Percentiles rank a stretch among this genome's conserved stretches.
Conservation (phyloP, 2,888 invertebrate genomes). For the Diploptera punctata region DNA sequence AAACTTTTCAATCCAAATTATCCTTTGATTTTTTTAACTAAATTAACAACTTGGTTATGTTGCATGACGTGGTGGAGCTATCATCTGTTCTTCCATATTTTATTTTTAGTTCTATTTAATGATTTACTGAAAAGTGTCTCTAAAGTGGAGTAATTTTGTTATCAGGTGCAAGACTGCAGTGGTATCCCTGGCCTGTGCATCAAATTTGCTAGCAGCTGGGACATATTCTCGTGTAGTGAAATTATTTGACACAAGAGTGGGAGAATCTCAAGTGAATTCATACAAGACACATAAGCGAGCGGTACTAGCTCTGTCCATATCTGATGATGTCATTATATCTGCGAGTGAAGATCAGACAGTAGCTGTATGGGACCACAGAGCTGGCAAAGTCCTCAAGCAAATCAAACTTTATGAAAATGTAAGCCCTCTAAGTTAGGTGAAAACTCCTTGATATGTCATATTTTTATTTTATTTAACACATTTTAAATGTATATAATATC, state of each 20-base stretch:
- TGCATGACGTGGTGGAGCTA: no score
- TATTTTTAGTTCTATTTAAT: no score
- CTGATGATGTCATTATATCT: conserved; percentile 60
- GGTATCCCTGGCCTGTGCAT: conserved; percentile 35
- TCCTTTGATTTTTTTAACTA: no score
- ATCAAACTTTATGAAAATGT: neutral
- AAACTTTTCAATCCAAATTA: no score
- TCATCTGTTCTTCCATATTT: no score
- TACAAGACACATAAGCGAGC: conserved; percentile 63
- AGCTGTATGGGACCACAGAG: conserved; percentile 63
- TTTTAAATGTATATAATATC: no score
- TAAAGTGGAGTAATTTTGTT: no score
- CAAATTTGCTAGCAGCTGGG: conserved; percentile 35
- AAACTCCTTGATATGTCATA: no score
- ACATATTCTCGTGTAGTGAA: conserved; percentile 50
- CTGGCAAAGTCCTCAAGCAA: conserved; percentile 52
- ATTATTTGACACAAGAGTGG: conserved; percentile 61
- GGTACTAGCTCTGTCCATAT: conserved; percentile 56
- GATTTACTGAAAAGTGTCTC: no score
- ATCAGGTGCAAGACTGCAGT: conserved; percentile 41
- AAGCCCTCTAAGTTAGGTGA: no score
- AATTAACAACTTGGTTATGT: no score
- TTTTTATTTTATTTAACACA: no score
- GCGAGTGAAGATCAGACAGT: conserved; percentile 66
- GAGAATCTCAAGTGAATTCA: conserved; percentile 53